Evolutionary conservation across 2,797 vertebrate genomes (phyloP), one percentile per base, ranked within the genome.

Genomic region (Spinus olivaceus): DNA sequence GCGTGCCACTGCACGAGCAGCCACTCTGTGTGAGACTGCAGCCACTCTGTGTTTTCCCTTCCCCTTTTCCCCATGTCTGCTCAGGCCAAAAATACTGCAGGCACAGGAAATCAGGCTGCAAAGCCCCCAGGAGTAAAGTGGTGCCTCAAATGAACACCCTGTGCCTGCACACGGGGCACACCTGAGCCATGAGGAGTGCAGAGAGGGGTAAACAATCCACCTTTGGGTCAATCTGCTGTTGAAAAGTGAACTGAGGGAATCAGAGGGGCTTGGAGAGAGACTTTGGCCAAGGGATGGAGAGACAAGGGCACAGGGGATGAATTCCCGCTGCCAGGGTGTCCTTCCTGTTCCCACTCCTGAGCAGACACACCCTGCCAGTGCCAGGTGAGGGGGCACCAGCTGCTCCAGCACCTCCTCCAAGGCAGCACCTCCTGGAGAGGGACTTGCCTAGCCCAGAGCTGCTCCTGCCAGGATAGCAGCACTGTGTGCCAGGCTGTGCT

Each of bases 81-180:
- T 39, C 1, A 10, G 51, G 17, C 37, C 70, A 23, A 51, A 37
- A 44, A 28, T 12, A 30, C 51, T 10, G 23, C 20, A 11, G 51
- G 39, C 5, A 4, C 25, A 33, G 49, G 10, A 50, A 50, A 22
- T 10, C 0, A 4, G 37, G 24, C 76, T 71, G 53, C 12, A 12
- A 28, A 39, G 32, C 24, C 12, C 3, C 3, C 8, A 1, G n/a
- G 41, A 33, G 32, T 2, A 8, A 8, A 47, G 57, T 0, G 13
- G 30, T 9, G 33, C 18, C 69, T 32, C 41, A 4, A 18, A 66
- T 23, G 39, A 77, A 42, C 17, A 30, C 22, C 32, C 44, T 11
- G 18, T 32, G 59, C 32, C 63, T 7, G 7, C 0, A 4, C 9
- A 2, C 2, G 0, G 33, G 60, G 44, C 65, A 20, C 51, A 24